These are phyloP conservation scores for Pseudochirops cupreus DNA, from an alignment of 2,797 vertebrate species.

Conservation along the genomic window DNA sequence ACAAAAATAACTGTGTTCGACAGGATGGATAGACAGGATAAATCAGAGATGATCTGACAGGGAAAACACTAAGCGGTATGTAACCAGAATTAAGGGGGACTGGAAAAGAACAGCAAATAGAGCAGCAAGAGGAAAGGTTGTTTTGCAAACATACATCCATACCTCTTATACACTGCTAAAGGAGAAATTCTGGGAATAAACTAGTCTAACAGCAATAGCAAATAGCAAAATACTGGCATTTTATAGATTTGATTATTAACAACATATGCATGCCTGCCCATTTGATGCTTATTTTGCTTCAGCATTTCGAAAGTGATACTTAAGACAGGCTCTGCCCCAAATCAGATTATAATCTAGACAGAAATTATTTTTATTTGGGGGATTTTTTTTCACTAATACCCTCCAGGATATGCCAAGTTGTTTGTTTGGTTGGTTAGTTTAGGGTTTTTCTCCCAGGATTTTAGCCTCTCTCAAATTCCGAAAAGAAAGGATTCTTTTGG, in stretches of 20 bases:
- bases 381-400: not conserved
- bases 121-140: conserved; percentile 20
- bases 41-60: not conserved
- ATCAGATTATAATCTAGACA: not conserved
- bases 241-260: not conserved
- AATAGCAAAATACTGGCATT: not conserved
- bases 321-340: not conserved
- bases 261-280: not conserved
- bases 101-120: conserved; percentile 3
- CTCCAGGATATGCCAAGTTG: not conserved
- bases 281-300: conserved; percentile 16
- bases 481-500: conserved; percentile 41
- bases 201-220: not conserved
- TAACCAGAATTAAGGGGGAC: not conserved
- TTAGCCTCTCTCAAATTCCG: conserved; percentile 12
- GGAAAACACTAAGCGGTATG: not conserved
- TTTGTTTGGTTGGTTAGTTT: not conserved
- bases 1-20: not conserved
- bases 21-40: not conserved
- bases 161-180: not conserved
- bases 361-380: conserved; percentile 14
- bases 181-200: not conserved
- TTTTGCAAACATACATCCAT: conserved; percentile 13
- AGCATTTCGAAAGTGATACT: not conserved
- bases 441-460: not conserved